Evolutionary conservation across 2,797 vertebrate genomes (phyloP).

Genomic region (Epinephelus malabaricus): DNA sequence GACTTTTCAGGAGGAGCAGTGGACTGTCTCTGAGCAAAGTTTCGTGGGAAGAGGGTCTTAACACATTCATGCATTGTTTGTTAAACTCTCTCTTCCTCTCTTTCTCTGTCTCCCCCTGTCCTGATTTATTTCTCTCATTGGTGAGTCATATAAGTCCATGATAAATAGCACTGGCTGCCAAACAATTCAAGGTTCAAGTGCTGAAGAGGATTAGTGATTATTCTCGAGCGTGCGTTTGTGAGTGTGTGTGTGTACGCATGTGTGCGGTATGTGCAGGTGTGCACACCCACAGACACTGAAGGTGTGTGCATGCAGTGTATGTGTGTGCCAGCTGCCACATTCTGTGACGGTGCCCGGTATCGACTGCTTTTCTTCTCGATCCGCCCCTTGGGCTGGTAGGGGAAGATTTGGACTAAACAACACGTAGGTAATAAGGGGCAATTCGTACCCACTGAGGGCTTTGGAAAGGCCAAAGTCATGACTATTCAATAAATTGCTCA

Average conservation of each 20-base stretch:
- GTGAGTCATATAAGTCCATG: constrained; percentile 71
- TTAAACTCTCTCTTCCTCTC: constrained; percentile 29
- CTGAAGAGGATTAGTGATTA: constrained; percentile 71
- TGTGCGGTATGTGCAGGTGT: constrained; percentile 10
- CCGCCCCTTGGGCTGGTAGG: constrained; percentile 44
- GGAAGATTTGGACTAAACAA: constrained; percentile 69
- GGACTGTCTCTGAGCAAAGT: background rate
- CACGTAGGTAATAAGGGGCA: constrained; percentile 58
- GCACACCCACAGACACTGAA: constrained; percentile 19
- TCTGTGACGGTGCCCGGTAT: constrained; percentile 66
- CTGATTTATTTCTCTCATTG: constrained; percentile 68
- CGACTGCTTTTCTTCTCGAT: constrained; percentile 57
- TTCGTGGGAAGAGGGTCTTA: constrained; percentile 19
- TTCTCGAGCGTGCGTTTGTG: constrained; percentile 47
- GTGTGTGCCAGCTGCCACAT: constrained; percentile 61
- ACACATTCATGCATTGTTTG: constrained; percentile 36
- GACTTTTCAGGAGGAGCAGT: constrained; percentile 4
- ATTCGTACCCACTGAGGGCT: constrained; percentile 66
- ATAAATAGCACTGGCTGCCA: constrained; percentile 71
- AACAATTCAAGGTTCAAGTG: constrained; percentile 75
- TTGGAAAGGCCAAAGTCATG: constrained; percentile 79
- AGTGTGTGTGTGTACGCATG: background rate
- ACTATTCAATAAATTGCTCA: constrained; percentile 77
- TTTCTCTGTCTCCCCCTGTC: constrained; percentile 26
- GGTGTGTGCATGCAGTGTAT: constrained; percentile 25